Percentiles rank a stretch among this genome's conserved stretches.
These are phyloP conservation scores for Agelas oroides DNA, from an alignment of 37 sponge, comb jelly and placozoan genomes.

Conservation along the genomic window DNA sequence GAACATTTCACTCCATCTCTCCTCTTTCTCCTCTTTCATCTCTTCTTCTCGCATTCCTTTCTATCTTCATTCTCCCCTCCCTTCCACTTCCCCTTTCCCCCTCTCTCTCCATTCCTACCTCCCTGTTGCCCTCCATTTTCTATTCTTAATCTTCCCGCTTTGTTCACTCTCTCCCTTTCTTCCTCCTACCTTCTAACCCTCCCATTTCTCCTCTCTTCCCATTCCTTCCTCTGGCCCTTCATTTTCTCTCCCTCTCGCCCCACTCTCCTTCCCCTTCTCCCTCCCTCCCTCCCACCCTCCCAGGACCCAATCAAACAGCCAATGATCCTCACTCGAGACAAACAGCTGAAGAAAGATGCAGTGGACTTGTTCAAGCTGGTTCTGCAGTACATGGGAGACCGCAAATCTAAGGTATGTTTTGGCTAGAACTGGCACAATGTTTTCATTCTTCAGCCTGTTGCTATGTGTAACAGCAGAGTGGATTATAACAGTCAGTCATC, in stretches of 20 bases:
- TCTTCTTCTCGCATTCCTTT: too few relatives aligned
- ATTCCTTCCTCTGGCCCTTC: not conserved
- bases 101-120: not conserved
- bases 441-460: too few relatives aligned
- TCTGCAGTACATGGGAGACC: slow-evolving; percentile 89
- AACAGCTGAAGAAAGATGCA: slow-evolving; percentile 89
- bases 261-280: slow-evolving; percentile 3
- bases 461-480: too few relatives aligned
- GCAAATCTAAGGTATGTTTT: slow-evolving; percentile 47
- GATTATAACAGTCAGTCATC: too few relatives aligned
- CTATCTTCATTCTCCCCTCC: not conserved
- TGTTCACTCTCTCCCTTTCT: not conserved
- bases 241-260: not conserved
- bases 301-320: slow-evolving; percentile 97
- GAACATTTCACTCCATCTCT: too few relatives aligned
- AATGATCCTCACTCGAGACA: slow-evolving; percentile 90
- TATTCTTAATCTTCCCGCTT: too few relatives aligned
- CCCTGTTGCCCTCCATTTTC: not conserved
- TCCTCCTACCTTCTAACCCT: not conserved
- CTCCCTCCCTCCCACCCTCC: slow-evolving; percentile 32
- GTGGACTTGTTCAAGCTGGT: slow-evolving; percentile 86
- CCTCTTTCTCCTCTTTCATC: too few relatives aligned
- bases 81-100: too few relatives aligned
- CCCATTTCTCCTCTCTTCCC: not conserved
- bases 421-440: too few relatives aligned